Evolutionary conservation across 2,797 vertebrate genomes (phyloP), one percentile per base, ranked within the genome.

Genomic region (Pseudochirops corinnae): DNA sequence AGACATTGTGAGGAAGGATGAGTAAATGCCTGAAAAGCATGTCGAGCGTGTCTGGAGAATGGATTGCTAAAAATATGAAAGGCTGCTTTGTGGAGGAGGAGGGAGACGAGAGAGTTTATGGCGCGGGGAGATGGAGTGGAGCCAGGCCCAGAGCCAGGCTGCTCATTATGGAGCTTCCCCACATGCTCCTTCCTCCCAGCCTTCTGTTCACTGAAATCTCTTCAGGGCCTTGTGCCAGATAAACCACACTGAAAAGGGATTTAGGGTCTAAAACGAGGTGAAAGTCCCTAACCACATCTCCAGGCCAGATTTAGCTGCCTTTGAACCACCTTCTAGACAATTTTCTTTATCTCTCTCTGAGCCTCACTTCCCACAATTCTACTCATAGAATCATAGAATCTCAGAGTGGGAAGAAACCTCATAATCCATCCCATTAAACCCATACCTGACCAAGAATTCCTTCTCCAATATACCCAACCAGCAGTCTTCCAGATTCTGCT

Each of bases 11-110:
- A 46, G 74, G 21, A 82, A 46, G 74, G 39, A 82, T 82, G 74
- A 46, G 39, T 46, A 82, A 82, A 82, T 82, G 39, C 74, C 74
- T 82, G 74, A 82, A 82, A 82, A 82, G 39, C 39, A 82, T 82
- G 74, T 82, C 24, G 74, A 82, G 74, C 39, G 10, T 26, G 74
- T 82, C 39, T 46, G 74, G 74, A 46, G n/a, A 74, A 26, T 18
- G 29, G 74, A 74, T 82, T 96, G 93, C 24, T 62, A 74, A 82
- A 90, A 60, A 56, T 56, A 93, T 96, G 67, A 92, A 56, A 93
- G 60, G 55, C 29, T 91, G 24, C 6, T 92, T 13, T 9, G 1
- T 58, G 28, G 90, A 57, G 53, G n/a, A 46, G 0, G 50, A 29
- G 24, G n/a, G n/a, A 60, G 11, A 12, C 11, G 33, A 46, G 3